Conservation (phyloP, 2,797 vertebrate species). For the Florisuga fusca region DNA sequence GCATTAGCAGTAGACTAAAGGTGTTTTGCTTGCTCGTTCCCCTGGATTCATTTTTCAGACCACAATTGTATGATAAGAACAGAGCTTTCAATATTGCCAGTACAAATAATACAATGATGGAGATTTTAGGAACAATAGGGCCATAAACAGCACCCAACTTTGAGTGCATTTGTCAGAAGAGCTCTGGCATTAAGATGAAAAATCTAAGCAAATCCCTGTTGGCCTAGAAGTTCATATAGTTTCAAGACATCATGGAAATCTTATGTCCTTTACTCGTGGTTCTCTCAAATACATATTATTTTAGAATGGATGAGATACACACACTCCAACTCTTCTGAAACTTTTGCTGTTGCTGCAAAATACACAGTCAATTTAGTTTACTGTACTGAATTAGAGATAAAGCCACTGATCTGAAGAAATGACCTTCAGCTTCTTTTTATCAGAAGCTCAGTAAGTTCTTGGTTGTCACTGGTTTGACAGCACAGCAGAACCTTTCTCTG, state of each 20-base stretch:
- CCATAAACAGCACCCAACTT: neutral
- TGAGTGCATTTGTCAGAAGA: neutral
- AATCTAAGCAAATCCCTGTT: neutral
- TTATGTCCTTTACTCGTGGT: neutral
- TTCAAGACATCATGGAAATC: neutral
- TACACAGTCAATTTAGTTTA: constrained; percentile 39
- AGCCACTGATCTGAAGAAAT: constrained; percentile 32
- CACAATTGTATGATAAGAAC: neutral
- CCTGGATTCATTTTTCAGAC: neutral
- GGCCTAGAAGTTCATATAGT: neutral
- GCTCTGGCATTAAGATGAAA: neutral
- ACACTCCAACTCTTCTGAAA: neutral
- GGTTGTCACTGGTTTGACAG: constrained; percentile 4
- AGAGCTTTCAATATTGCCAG: neutral
- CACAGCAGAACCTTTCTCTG: neutral
- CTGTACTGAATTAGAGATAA: constrained; percentile 49
- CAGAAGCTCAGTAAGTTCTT: constrained; percentile 21
- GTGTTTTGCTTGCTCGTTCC: neutral
- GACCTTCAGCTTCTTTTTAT: constrained; percentile 56
- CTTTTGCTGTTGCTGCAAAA: constrained; percentile 40
- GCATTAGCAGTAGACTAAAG: neutral
- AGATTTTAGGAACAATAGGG: neutral
- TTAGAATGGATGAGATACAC: neutral
- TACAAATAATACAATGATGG: neutral
- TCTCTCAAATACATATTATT: neutral